Conservation (phyloP, 2,888 invertebrate species). For the Dendrolimus houi region DNA sequence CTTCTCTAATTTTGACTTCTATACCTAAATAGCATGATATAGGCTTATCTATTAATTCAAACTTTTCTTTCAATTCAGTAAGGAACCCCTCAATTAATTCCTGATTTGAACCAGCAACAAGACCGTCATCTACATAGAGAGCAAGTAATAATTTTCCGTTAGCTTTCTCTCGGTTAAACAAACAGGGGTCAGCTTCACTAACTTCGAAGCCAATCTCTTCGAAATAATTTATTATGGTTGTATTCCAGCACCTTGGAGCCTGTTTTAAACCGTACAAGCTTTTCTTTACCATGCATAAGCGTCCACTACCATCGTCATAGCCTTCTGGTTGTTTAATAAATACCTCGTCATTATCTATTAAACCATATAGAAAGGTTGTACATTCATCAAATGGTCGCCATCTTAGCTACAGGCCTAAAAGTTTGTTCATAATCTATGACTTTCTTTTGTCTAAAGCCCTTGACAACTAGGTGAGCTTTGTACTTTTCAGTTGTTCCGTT, state of each 20-base stretch:
- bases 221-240: background rate
- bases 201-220: constrained; percentile 2
- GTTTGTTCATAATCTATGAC: constrained; percentile 6
- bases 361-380: constrained; percentile 1
- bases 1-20: no score
- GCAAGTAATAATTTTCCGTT: no score
- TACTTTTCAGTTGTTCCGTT: no score
- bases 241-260: constrained; percentile 8
- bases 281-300: background rate
- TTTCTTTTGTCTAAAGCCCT: constrained; percentile 5
- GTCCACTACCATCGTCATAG: constrained; percentile 2
- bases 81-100: no score
- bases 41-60: no score
- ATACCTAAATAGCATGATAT: no score
- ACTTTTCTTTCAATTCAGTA: no score
- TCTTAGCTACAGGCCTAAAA: constrained; percentile 8
- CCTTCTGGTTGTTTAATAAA: constrained; percentile 4
- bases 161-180: background rate
- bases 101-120: no score
- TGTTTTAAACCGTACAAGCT: constrained; percentile 8
- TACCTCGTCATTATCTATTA: constrained; percentile 1
- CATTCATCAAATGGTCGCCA: background rate
- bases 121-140: no score
- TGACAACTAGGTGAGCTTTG: background rate
- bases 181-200: constrained; percentile 2